These are phyloP conservation scores for Epinotia ramella DNA, from an alignment of 2,888 invertebrate genomes.

Conservation along the genomic window DNA sequence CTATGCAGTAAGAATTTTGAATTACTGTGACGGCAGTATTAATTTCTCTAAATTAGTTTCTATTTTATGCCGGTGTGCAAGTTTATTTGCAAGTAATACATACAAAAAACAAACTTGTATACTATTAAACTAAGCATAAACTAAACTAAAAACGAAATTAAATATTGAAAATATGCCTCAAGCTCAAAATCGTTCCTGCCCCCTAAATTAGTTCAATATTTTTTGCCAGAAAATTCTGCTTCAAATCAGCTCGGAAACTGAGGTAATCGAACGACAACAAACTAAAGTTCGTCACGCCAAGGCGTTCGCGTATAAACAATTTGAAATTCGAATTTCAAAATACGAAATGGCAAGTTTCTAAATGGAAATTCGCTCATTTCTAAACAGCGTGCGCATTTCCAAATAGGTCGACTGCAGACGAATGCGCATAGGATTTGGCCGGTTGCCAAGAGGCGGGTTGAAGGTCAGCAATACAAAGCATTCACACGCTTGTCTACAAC, in stretches of 20 bases:
- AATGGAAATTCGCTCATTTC: constrained; percentile 22
- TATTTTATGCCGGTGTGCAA: no score
- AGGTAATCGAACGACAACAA: neutral
- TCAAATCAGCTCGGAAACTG: neutral
- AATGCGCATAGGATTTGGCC: constrained; percentile 23
- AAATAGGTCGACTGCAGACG: constrained; percentile 29
- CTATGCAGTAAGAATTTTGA: neutral
- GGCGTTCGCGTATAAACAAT: neutral
- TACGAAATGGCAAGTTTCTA: constrained; percentile 12
- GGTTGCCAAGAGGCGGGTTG: constrained; percentile 20
- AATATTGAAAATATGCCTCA: no score
- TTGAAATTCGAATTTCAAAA: constrained; percentile 19
- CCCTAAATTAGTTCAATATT: no score
- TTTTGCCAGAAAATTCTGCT: no score
- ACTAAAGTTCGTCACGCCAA: neutral
- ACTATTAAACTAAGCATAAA: no score
- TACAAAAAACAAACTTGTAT: no score
- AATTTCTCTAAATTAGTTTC: no score
- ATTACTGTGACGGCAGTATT: neutral
- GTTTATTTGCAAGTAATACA: no score
- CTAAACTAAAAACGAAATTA: no score
- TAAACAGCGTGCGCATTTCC: constrained; percentile 15
- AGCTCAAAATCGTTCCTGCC: no score
- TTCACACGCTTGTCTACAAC: neutral
- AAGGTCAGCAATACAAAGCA: constrained; percentile 20